phyloP scores from a whole-genome alignment of 2,113 vertebrate species.

The Semnopithecus entellus region DNA sequence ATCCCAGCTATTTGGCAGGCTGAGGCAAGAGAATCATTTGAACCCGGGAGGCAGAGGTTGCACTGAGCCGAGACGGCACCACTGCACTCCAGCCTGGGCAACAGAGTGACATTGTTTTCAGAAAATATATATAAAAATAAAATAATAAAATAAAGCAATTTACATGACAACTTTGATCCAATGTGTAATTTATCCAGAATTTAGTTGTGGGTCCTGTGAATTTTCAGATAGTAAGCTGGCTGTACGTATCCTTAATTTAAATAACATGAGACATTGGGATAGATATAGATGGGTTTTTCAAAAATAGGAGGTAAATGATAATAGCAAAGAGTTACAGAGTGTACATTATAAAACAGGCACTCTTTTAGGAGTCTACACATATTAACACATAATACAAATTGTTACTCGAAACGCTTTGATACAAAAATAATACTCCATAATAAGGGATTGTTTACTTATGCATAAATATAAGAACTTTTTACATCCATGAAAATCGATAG shows the following conservation, averaged over 20 bases:
- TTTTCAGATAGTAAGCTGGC: not conserved
- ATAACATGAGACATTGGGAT: too few relatives aligned
- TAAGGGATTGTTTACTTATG: not conserved
- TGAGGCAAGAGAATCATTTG: too few relatives aligned
- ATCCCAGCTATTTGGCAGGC: too few relatives aligned
- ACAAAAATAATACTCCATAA: too few relatives aligned
- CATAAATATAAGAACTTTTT: not conserved
- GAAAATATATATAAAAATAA: too few relatives aligned
- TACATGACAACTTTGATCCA: not conserved
- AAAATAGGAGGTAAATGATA: not conserved
- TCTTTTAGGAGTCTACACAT: not conserved
- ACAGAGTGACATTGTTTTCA: too few relatives aligned
- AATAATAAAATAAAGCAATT: not conserved
- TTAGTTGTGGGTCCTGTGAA: not conserved
- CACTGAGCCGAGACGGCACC: too few relatives aligned
- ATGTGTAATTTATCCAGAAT: not conserved
- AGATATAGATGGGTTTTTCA: not conserved
- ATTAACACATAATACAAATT: not conserved
- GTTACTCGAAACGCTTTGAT: not conserved
- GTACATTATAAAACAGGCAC: not conserved
- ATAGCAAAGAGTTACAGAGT: not conserved
- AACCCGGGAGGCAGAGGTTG: too few relatives aligned
- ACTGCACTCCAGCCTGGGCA: too few relatives aligned
- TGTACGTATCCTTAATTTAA: not conserved
- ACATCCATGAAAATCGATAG: not conserved